A percentile compares a stretch with the other conserved stretches of the same genome.
These are phyloP conservation scores for Ormyrus pomaceus DNA, from an alignment of 2,888 invertebrate genomes.

Conservation along the genomic window DNA sequence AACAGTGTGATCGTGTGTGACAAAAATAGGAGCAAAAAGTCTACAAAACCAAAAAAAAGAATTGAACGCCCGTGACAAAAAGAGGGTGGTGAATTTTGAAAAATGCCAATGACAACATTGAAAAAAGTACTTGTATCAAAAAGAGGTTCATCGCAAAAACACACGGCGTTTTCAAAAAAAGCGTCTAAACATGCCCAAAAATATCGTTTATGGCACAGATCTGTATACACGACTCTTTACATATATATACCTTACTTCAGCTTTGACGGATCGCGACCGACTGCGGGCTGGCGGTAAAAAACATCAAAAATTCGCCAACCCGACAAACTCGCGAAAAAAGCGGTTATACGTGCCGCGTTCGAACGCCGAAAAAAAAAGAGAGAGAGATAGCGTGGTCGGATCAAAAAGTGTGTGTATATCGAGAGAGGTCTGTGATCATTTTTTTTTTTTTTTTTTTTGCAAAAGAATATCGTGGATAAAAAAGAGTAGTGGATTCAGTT, in stretches of 20 bases:
- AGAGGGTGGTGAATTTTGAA: slow-evolving; percentile 68
- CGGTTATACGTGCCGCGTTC: slow-evolving; percentile 19
- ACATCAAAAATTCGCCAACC: slow-evolving; percentile 49
- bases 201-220: slow-evolving; percentile 70
- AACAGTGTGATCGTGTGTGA: neutral
- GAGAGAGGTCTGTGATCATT: neutral
- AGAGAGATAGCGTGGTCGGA: too few species aligned
- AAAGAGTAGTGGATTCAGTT: slow-evolving; percentile 10
- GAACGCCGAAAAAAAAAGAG: slow-evolving; percentile 13
- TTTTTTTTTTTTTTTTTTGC: neutral
- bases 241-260: slow-evolving; percentile 61
- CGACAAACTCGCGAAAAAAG: slow-evolving; percentile 5
- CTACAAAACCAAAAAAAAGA: slow-evolving; percentile 47
- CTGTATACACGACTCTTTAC: slow-evolving; percentile 57
- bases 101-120: slow-evolving; percentile 70
- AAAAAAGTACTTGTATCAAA: slow-evolving; percentile 59
- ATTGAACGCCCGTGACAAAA: slow-evolving; percentile 10
- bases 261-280: neutral
- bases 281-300: slow-evolving; percentile 43
- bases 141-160: slow-evolving; percentile 58
- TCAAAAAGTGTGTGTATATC: slow-evolving; percentile 4
- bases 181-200: slow-evolving; percentile 75
- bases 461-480: slow-evolving; percentile 9
- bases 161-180: slow-evolving; percentile 66
- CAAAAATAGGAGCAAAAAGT: slow-evolving; percentile 7